Evolutionary conservation across 1,140 invertebrate genomes (phyloP), one percentile per base, ranked within the genome.

Genomic region (Liolophura sinensis): DNA sequence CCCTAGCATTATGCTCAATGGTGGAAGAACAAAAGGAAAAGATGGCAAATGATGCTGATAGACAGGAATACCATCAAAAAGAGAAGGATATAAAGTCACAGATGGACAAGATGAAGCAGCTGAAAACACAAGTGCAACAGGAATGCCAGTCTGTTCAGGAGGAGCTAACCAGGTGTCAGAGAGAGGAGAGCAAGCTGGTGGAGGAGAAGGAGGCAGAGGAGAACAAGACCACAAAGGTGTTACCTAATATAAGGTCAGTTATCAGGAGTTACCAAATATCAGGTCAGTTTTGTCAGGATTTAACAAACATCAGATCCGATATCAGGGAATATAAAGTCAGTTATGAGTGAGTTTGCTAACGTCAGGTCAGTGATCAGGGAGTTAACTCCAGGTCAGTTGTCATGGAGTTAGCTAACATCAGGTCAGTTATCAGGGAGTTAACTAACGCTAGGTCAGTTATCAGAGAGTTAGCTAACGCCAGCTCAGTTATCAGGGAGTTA

Each of bases 241-340:
- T 74, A 25, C 70, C 73, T 24, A 74, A 72, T 48, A 61, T 67
- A 12, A 69, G 65, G 73, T 74, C 22, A 47, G 65, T 18, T 59
- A 24, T 50, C 7, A 60, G 52, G 22, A 52, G 18, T 70, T 70
- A 25, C 51, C 31, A 5, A 40, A 40, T 9, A 40, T 40, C 31
- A 40, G 31, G 31, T 40, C 4, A 58, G 20, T 14, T n/a, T 14
- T 57, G 9, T 27, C n/a, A 57, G 40, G 40, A 46, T 0, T 27
- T 58, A 27, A 1, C 18, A 9, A 54, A 56, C 14, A 31, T 56
- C 31, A 40, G 31, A 40, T 40, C 31, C 9, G 31, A 40, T 9
- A 40, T 40, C 31, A 40, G 31, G 31, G 9, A 9, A 40, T 3
- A 5, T 9, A 40, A 40, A 9, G 9, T 40, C n/a, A n/a, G n/a